These are phyloP conservation scores for Chelon labrosus DNA, from an alignment of 2,797 vertebrate genomes.

Conservation along the genomic window DNA sequence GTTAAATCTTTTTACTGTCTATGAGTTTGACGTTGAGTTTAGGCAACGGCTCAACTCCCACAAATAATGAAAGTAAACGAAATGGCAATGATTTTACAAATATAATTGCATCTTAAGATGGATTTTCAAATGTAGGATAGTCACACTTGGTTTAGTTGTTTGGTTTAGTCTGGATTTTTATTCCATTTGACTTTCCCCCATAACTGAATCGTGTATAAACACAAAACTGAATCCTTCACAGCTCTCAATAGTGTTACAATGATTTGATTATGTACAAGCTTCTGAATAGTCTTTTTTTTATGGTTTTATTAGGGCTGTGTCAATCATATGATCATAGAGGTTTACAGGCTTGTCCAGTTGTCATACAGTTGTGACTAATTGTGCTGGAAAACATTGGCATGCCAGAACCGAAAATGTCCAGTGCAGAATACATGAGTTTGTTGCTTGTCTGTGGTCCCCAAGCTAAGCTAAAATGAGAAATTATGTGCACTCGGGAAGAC, in stretches of 20 bases:
- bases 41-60: not conserved
- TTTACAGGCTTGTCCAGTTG: too few species aligned
- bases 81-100: not conserved
- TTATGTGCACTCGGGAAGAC: too few species aligned
- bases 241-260: too few species aligned
- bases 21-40: constrained; percentile 2
- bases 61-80: not conserved
- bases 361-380: not conserved
- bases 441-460: too few species aligned
- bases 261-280: too few species aligned
- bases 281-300: not conserved
- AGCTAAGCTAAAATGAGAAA: too few species aligned
- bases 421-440: not conserved
- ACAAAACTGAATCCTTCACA: too few species aligned
- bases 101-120: not conserved
- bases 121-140: too few species aligned
- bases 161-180: not conserved
- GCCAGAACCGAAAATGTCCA: not conserved
- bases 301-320: not conserved
- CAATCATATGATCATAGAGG: too few species aligned
- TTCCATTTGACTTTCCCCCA: not conserved
- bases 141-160: not conserved
- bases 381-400: not conserved
- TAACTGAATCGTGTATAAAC: not conserved
- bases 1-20: not conserved